Evolutionary conservation across 2,113 vertebrate genomes (phyloP).

Genomic region (Delphinapterus leucas): DNA sequence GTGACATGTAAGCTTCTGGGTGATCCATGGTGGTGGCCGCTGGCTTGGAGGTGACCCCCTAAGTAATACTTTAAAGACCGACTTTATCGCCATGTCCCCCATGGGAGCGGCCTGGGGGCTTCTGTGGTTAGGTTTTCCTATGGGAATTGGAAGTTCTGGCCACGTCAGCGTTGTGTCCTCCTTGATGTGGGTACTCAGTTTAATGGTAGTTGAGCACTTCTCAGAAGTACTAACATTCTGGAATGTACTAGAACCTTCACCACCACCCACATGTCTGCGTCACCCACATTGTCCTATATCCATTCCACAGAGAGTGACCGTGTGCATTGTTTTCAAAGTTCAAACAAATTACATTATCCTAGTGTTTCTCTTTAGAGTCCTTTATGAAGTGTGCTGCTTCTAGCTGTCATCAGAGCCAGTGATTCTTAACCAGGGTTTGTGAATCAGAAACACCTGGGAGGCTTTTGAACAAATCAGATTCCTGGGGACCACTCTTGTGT

Average conservation of each 20-base stretch:
- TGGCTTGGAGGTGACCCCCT: not conserved
- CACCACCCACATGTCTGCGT: not conserved
- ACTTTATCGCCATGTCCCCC: not conserved
- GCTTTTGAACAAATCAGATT: constrained; percentile 29
- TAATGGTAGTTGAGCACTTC: not conserved
- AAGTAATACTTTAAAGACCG: not conserved
- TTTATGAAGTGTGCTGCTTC: not conserved
- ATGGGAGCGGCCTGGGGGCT: not conserved
- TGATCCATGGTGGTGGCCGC: not conserved
- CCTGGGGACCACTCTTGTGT: constrained; percentile 23
- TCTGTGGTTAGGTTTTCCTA: not conserved
- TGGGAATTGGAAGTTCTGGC: not conserved
- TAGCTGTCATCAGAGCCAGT: not conserved
- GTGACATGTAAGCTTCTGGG: not conserved
- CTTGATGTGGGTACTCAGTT: not conserved
- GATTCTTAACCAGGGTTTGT: constrained; percentile 5
- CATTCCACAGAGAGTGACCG: not conserved
- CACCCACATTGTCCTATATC: not conserved
- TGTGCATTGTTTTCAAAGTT: constrained; percentile 1
- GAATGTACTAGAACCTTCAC: constrained; percentile 6
- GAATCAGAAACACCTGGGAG: constrained; percentile 31
- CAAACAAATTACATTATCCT: not conserved
- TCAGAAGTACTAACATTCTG: not conserved
- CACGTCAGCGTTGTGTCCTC: not conserved
- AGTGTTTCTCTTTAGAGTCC: not conserved